phyloP scores from a whole-genome alignment of 2,888 invertebrate species.

The Odontomyia ornata region DNA sequence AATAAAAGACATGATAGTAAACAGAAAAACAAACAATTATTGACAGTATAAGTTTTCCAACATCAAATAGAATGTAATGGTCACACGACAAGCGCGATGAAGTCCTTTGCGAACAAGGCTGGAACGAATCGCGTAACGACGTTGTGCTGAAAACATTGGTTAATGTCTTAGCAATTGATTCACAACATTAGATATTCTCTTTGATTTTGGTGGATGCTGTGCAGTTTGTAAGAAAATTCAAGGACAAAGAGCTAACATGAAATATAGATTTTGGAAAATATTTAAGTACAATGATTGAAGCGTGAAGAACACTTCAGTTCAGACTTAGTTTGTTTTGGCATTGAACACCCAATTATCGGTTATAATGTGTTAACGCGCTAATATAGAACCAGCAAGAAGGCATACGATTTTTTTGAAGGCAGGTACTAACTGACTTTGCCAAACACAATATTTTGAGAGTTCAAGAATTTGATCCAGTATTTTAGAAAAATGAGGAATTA shows the following conservation, averaged over 20 bases:
- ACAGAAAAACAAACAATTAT: constrained; percentile 45
- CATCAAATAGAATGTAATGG: constrained; percentile 19
- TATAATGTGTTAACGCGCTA: constrained; percentile 32
- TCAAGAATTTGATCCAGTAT: too few relatives aligned
- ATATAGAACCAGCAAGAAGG: not conserved
- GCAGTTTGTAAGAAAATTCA: constrained; percentile 7
- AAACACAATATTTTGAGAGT: too few relatives aligned
- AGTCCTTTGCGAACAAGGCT: constrained; percentile 19
- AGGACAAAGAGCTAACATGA: constrained; percentile 5
- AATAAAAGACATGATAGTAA: constrained; percentile 32
- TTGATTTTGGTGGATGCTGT: not conserved
- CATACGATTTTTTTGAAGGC: not conserved
- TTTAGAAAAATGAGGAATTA: too few relatives aligned
- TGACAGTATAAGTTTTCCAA: constrained; percentile 30
- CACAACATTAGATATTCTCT: constrained; percentile 28
- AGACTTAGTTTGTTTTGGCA: not conserved
- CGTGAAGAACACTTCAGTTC: constrained; percentile 17
- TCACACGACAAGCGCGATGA: constrained; percentile 19
- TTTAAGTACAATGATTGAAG: constrained; percentile 10
- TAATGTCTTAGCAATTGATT: constrained; percentile 36
- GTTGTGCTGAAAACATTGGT: constrained; percentile 42
- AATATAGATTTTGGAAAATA: not conserved
- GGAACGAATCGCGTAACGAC: constrained; percentile 28
- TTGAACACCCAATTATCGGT: constrained; percentile 4
- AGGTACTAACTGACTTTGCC: too few relatives aligned